Conservation (phyloP, 1,140 invertebrate genomes). For the Grapholita molesta region DNA sequence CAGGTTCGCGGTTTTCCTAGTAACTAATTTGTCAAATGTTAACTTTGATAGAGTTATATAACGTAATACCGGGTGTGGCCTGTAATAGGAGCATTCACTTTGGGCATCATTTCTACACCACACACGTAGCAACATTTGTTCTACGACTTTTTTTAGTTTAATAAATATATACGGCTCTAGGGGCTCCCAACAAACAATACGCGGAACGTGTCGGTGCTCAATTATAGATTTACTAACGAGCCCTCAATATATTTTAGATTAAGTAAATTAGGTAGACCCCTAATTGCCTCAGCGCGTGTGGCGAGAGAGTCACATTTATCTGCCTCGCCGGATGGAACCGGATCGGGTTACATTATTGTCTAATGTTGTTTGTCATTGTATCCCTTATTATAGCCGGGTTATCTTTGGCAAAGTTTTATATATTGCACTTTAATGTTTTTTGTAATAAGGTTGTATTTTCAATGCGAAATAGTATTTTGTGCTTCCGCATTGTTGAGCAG, state of each 20-base stretch:
- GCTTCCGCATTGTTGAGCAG: too few species aligned
- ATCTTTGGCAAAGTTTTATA: neutral
- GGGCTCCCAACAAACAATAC: too few species aligned
- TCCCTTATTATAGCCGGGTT: neutral
- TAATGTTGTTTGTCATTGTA: neutral
- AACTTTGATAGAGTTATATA: too few species aligned
- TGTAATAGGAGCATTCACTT: too few species aligned
- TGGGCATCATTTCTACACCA: too few species aligned
- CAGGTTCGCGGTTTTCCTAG: too few species aligned
- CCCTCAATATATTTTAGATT: neutral
- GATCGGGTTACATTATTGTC: neutral
- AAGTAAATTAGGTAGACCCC: neutral
- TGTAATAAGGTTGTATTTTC: neutral
- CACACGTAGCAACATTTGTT: too few species aligned
- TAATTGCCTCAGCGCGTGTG: neutral
- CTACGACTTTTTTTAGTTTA: too few species aligned
- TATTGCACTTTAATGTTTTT: neutral
- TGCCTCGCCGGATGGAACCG: neutral
- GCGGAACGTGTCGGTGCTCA: neutral
- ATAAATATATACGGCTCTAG: too few species aligned
- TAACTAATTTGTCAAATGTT: too few species aligned
- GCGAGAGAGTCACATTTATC: neutral
- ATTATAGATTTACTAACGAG: neutral
- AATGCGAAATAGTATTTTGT: too few species aligned
- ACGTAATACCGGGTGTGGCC: too few species aligned